Evolutionary conservation across 1,140 invertebrate species (phyloP).

Genomic region (Belonocnema kinseyi): DNA sequence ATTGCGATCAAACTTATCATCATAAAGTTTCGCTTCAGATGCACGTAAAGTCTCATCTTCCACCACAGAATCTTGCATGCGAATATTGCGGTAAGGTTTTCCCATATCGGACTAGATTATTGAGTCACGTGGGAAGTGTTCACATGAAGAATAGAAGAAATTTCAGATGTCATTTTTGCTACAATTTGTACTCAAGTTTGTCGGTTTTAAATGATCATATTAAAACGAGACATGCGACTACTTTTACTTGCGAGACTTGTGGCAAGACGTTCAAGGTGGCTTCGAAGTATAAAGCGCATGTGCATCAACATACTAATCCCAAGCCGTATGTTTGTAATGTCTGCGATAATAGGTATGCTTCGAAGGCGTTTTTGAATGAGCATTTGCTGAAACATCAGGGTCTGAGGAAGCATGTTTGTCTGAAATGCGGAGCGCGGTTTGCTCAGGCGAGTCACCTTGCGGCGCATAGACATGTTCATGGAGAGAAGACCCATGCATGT

Average conservation of each 20-base stretch:
- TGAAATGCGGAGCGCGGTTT: constrained; percentile 70
- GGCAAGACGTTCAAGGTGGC: constrained; percentile 71
- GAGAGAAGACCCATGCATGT: constrained; percentile 71
- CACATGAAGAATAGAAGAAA: constrained; percentile 72
- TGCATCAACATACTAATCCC: constrained; percentile 72
- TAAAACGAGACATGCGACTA: constrained; percentile 70
- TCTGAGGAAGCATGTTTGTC: constrained; percentile 71
- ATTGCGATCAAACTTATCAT: constrained; percentile 72
- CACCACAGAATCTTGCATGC: constrained; percentile 73
- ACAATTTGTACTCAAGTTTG: constrained; percentile 73
- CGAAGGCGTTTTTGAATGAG: constrained; percentile 73
- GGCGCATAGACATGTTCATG: constrained; percentile 72
- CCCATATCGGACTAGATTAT: constrained; percentile 70
- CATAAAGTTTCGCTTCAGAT: constrained; percentile 74
- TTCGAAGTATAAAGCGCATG: constrained; percentile 71
- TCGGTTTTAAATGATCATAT: constrained; percentile 72
- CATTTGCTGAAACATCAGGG: constrained; percentile 72
- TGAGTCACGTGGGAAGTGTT: constrained; percentile 72
- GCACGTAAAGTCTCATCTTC: constrained; percentile 72
- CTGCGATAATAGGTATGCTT: constrained; percentile 73
- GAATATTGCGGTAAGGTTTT: constrained; percentile 74
- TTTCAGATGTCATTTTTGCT: constrained; percentile 73
- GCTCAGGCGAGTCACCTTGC: constrained; percentile 73
- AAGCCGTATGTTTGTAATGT: constrained; percentile 71
- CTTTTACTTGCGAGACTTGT: constrained; percentile 71